These are phyloP conservation scores for Tetragnatha montana DNA, from an alignment of 2,888 invertebrate species.

Conservation along the genomic window DNA sequence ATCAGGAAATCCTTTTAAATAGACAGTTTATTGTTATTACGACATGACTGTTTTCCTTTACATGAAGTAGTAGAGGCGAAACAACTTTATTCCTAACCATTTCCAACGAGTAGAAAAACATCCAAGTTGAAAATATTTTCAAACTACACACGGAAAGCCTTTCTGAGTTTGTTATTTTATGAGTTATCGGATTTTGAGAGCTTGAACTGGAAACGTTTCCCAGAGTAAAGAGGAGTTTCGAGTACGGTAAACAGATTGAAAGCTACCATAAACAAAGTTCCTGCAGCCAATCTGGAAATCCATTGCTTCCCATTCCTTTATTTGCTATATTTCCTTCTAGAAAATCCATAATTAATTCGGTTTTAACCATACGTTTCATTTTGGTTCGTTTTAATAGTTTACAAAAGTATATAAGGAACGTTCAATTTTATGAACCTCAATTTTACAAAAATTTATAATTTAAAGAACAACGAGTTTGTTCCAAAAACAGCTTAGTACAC, in stretches of 20 bases:
- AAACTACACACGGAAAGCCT: background rate
- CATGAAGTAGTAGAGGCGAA: too few species aligned
- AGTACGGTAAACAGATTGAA: slow-evolving; percentile 2
- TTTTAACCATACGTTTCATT: background rate
- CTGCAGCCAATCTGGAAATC: background rate
- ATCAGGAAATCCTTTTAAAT: too few species aligned
- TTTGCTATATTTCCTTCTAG: background rate
- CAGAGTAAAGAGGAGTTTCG: background rate
- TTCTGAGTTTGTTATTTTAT: background rate
- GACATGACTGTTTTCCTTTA: too few species aligned
- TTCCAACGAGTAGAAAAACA: background rate
- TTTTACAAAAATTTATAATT: too few species aligned
- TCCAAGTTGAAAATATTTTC: background rate
- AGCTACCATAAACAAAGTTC: background rate
- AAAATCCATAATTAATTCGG: background rate
- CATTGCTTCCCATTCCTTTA: background rate
- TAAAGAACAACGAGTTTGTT: too few species aligned
- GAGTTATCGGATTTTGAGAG: slow-evolving; percentile 11
- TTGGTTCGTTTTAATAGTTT: too few species aligned
- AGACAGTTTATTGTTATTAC: too few species aligned
- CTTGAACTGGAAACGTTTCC: background rate
- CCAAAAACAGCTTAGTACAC: too few species aligned
- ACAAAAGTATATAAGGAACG: too few species aligned
- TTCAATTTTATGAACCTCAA: too few species aligned
- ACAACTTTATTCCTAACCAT: too few species aligned